Conservation (phyloP, 92 coral and sea anemone species). For the Epizoanthus illoricatus region DNA sequence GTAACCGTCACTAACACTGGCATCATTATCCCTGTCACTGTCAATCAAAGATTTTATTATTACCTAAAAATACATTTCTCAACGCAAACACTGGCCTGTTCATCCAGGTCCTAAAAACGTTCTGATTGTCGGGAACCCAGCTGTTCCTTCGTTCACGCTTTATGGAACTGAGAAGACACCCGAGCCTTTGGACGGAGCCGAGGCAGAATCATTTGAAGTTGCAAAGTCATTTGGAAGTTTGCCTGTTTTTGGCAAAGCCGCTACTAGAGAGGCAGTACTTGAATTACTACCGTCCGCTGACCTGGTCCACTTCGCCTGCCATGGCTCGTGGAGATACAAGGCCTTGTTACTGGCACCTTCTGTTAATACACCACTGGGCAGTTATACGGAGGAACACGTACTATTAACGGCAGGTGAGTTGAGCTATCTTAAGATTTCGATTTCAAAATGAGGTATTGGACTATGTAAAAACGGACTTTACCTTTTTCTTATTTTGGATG, state of each 20-base stretch:
- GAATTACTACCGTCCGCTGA: conserved; percentile 13
- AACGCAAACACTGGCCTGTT: not conserved
- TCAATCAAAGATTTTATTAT: too few species aligned
- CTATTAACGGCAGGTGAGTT: conserved; percentile 35
- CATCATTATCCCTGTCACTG: too few species aligned
- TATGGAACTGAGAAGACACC: conserved; percentile 16
- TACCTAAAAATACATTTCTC: not conserved
- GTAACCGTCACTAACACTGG: too few species aligned
- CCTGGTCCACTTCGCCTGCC: conserved; percentile 31
- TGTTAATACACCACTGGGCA: not conserved
- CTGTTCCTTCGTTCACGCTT: conserved; percentile 3
- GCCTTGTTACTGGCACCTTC: conserved; percentile 34
- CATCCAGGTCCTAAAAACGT: conserved; percentile 2
- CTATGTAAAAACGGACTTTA: too few species aligned
- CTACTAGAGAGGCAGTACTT: conserved; percentile 19
- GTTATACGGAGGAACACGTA: conserved; percentile 29
- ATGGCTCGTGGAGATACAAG: conserved; percentile 25
- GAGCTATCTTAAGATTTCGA: not conserved
- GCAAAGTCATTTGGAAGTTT: not conserved
- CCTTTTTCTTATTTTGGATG: too few species aligned
- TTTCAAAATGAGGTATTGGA: too few species aligned
- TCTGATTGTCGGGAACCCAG: conserved; percentile 17
- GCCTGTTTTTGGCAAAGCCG: conserved; percentile 13
- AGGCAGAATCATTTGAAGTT: not conserved
- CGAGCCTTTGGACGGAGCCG: not conserved